Conservation (phyloP, 2,888 invertebrate genomes). For the Pollenia amentaria region DNA sequence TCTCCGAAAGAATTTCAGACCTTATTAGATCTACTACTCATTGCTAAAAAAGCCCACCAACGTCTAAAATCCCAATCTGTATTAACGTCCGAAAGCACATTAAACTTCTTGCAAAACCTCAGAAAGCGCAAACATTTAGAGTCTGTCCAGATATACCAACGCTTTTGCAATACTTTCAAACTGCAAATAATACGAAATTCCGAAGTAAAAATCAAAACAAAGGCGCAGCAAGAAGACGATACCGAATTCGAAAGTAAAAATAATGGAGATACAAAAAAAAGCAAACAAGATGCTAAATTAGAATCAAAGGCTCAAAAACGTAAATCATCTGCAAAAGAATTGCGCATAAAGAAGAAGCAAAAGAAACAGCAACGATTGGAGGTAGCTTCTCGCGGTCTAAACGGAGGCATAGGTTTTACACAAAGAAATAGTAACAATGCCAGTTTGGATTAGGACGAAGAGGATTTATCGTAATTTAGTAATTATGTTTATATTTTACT, state of each 20-base stretch:
- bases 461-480: slow-evolving; percentile 32
- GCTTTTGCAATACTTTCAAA: slow-evolving; percentile 77
- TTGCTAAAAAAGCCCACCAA: slow-evolving; percentile 75
- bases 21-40: slow-evolving; percentile 76
- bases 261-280: slow-evolving; percentile 39
- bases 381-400: slow-evolving; percentile 78
- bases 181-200: slow-evolving; percentile 75
- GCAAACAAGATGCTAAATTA: slow-evolving; percentile 20
- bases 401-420: slow-evolving; percentile 77
- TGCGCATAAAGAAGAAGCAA: slow-evolving; percentile 78
- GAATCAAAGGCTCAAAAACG: slow-evolving; percentile 63
- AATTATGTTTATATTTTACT: slow-evolving; percentile 8
- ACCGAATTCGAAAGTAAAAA: slow-evolving; percentile 31
- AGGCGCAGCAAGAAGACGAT: slow-evolving; percentile 30
- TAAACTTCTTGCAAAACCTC: slow-evolving; percentile 76
- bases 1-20: slow-evolving; percentile 78
- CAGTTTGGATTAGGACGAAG: not conserved
- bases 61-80: slow-evolving; percentile 71
- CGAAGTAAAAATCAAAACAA: slow-evolving; percentile 45
- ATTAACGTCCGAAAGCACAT: slow-evolving; percentile 60
- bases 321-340: slow-evolving; percentile 64
- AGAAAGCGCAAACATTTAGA: slow-evolving; percentile 77
- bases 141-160: slow-evolving; percentile 75
- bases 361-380: slow-evolving; percentile 80
- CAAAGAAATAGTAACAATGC: slow-evolving; percentile 46